Base-by-base conservation (phyloP, 2,888 invertebrate genomes). In the Sylvicola fuscatus region DNA sequence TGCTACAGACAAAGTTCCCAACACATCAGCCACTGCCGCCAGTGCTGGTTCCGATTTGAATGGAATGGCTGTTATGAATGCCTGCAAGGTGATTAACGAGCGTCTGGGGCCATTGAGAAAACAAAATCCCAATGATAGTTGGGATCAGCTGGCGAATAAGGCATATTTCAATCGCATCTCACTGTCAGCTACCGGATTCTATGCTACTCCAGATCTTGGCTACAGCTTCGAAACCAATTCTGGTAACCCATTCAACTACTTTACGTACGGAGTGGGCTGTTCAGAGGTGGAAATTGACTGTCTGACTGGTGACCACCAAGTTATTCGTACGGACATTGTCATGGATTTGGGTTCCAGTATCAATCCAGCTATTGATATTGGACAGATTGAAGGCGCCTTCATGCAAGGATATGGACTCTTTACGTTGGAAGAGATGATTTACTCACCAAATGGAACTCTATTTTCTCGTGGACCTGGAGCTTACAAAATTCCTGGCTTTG, bases 291-390 rank as follows among this genome's bases (percentile, higher is more conserved):
- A 92, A 66, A 75, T 93, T 15, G 92, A 93, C 57, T 89, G 89
- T 46, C 64, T 93, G 2, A 92, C 90, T 15, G 93, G 93, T 6
- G 92, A 93, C 50, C 90, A 93, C 56, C 74, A 78, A 61, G 77
- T 92, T 2, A 56, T 87, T 27, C 68, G 80, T 48, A 80, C 84
- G 1, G 90, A 95, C 49, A 92, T 95, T 45, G 90, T 95, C 0
- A 93, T 95, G 93, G 95, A 95, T 61, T 67, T 95, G 44, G 93
- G 93, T 1, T 77, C 83, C 45, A 92, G 92, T 57, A 60, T 95
- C 37, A 95, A 95, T 59, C 95, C 95, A 3, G 92, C 93, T 2
- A 87, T 95, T 42, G 95, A 95, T 48, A 82, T 95, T 45, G 95
- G 37, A 10, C 95, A 95, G 64, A 78, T 95, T 12, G 95, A 95